Conservation (phyloP, 2,113 vertebrate species). For the Erinaceus europaeus region DNA sequence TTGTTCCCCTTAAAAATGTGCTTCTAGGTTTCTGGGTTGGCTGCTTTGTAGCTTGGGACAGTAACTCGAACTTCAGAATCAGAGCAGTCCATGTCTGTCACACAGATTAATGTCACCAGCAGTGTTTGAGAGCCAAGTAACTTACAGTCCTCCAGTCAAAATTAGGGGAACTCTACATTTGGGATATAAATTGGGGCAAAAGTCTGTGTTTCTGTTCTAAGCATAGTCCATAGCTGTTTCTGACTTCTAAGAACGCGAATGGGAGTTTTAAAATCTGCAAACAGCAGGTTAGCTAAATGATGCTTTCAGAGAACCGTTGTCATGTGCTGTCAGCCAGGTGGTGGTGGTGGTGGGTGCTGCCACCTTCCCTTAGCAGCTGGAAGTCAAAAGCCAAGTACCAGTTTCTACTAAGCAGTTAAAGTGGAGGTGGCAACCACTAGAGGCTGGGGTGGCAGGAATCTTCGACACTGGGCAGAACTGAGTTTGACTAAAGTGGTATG, state of each 20-base stretch:
- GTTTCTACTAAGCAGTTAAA: conserved; percentile 1
- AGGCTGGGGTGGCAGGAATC: not conserved
- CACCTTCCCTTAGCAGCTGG: not conserved
- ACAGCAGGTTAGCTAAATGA: not conserved
- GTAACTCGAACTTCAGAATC: not conserved
- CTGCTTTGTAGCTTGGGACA: not conserved
- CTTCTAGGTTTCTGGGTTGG: not conserved
- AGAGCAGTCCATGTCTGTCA: not conserved
- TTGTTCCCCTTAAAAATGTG: conserved; percentile 15
- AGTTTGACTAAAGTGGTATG: not conserved
- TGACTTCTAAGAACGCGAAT: not conserved
- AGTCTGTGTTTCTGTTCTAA: not conserved
- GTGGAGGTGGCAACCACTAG: not conserved
- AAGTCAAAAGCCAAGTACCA: conserved; percentile 5
- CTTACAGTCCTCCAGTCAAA: conserved; percentile 8
- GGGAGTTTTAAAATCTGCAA: conserved; percentile 5
- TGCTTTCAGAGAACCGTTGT: not conserved
- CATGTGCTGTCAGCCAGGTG: not conserved
- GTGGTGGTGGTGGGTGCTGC: not conserved
- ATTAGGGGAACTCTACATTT: not conserved
- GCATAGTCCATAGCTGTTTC: not conserved
- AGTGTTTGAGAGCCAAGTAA: not conserved
- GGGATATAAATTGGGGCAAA: not conserved
- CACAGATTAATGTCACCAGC: not conserved
- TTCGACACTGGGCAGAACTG: not conserved